Evolutionary conservation across 1,140 invertebrate genomes (phyloP).

Genomic region (Apis florea): DNA sequence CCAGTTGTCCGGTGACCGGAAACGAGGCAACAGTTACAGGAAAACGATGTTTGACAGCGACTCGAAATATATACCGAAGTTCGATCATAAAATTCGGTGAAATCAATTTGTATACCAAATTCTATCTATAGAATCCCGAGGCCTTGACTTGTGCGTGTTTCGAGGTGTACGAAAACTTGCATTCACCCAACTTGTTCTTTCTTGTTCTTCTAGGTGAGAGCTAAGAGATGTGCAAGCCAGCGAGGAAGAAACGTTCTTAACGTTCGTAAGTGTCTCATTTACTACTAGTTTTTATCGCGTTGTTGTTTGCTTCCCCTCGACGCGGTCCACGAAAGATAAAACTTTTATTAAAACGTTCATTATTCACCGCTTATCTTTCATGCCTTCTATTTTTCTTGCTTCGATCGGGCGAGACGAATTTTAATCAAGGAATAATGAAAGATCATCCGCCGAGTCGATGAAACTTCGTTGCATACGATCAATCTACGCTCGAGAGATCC

Average conservation of each 20-base stretch:
- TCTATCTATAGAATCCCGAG: constrained; percentile 27
- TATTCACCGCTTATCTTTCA: not conserved
- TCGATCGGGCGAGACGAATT: not conserved
- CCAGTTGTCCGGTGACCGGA: not conserved
- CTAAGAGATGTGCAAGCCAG: constrained; percentile 75
- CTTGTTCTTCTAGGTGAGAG: constrained; percentile 63
- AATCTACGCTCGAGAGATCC: not conserved
- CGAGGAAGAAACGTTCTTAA: constrained; percentile 73
- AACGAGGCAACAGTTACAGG: not conserved
- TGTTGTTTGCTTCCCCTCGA: not conserved
- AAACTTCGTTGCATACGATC: not conserved
- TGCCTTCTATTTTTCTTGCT: not conserved
- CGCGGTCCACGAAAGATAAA: not conserved
- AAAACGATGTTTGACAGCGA: constrained; percentile 40
- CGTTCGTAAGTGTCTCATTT: constrained; percentile 62
- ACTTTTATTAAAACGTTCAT: not conserved
- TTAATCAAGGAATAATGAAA: not conserved
- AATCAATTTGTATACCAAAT: constrained; percentile 19
- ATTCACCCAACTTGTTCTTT: constrained; percentile 63
- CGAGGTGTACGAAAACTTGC: constrained; percentile 44
- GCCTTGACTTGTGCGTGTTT: constrained; percentile 19
- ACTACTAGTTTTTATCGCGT: not conserved
- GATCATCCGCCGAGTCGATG: not conserved
- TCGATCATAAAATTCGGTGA: constrained; percentile 38
- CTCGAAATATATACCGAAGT: constrained; percentile 16